Percentiles rank a stretch among this genome's conserved stretches.
These are phyloP conservation scores for Calyptomena viridis DNA, from an alignment of 2,113 vertebrate genomes.

Conservation along the genomic window DNA sequence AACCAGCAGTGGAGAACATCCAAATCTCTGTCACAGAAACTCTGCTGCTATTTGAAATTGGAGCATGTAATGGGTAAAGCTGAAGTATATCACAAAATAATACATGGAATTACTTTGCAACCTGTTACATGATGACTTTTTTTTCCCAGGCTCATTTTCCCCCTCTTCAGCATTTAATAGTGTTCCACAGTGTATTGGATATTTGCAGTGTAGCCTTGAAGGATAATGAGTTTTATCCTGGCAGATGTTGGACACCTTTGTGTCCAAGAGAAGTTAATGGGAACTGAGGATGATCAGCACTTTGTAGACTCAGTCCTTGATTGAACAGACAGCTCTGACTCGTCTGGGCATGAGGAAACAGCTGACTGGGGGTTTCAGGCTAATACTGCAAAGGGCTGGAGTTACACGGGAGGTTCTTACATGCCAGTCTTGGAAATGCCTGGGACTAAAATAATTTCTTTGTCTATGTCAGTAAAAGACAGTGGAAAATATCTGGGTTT, in stretches of 20 bases:
- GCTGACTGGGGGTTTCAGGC: not conserved
- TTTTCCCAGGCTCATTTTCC: not conserved
- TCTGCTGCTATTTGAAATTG: not conserved
- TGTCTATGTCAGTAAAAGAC: not conserved
- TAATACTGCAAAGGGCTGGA: not conserved
- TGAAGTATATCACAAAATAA: constrained; percentile 4
- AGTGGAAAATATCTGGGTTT: not conserved
- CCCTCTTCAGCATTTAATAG: not conserved
- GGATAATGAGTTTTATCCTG: constrained; percentile 28
- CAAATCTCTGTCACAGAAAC: not conserved
- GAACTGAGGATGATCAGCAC: not conserved
- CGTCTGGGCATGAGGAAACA: not conserved
- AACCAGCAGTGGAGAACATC: not conserved
- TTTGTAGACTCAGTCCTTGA: not conserved
- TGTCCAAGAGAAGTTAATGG: constrained; percentile 2
- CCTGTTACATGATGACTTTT: not conserved
- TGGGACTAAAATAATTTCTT: not conserved
- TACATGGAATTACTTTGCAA: constrained; percentile 18
- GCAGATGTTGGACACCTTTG: not conserved
- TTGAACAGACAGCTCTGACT: not conserved
- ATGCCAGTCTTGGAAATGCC: not conserved
- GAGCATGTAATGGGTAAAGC: not conserved
- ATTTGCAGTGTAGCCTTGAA: not conserved
- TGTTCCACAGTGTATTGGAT: not conserved
- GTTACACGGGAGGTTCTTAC: not conserved